These are phyloP conservation scores for Xerus rutilus DNA, from an alignment of 2,797 vertebrate genomes.

Conservation along the genomic window DNA sequence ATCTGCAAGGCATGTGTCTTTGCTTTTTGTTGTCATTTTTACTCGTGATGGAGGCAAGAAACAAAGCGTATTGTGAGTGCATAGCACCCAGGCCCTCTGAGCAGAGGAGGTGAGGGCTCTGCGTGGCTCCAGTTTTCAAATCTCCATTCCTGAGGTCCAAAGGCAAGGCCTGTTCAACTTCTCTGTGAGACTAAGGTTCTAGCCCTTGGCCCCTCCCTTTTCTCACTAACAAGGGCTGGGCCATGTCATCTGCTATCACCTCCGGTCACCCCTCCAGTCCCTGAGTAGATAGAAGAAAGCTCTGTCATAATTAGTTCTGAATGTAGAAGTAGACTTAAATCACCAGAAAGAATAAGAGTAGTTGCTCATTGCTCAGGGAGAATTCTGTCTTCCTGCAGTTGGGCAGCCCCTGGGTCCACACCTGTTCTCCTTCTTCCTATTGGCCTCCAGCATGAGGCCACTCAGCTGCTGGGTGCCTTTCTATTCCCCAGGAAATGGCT, in stretches of 20 bases:
- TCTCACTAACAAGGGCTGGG: neutral
- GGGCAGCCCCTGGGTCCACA: neutral
- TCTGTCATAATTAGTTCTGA: neutral
- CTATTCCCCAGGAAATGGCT: conserved; percentile 37
- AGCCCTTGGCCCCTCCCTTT: neutral
- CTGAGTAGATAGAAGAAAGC: neutral
- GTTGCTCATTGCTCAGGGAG: neutral
- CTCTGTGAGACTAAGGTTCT: neutral
- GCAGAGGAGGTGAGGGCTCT: neutral
- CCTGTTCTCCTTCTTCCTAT: neutral
- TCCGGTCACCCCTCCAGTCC: neutral
- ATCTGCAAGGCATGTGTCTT: neutral
- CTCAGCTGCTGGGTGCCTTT: conserved; percentile 33
- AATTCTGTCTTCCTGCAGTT: neutral
- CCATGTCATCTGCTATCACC: neutral
- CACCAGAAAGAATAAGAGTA: conserved; percentile 30
- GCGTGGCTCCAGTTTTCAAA: neutral
- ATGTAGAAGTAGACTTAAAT: conserved; percentile 63
- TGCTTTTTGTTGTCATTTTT: neutral
- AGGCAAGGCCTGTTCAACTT: accelerated
- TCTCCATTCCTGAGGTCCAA: neutral
- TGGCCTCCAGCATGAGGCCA: conserved; percentile 55
- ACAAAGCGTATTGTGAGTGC: no score
- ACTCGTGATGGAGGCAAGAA: neutral
- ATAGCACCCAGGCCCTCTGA: neutral